Conservation (phyloP, 2,888 invertebrate species). For the Synergus itoensis region DNA sequence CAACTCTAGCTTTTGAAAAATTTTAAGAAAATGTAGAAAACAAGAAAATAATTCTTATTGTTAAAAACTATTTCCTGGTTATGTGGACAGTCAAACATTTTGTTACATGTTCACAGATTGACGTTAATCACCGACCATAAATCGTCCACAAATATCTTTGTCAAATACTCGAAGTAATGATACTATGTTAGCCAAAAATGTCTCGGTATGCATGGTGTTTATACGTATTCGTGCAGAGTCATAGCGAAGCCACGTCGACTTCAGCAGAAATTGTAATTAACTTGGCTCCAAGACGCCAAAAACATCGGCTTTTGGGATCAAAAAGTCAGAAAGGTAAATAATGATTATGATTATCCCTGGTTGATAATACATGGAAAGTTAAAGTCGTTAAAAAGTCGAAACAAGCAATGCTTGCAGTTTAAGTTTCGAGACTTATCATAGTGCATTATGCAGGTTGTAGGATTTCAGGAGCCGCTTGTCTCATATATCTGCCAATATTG, state of each 20-base stretch:
- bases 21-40: no score
- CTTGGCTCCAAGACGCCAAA: neutral
- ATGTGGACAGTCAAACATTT: no score
- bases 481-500: neutral
- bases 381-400: neutral
- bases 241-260: neutral
- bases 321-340: neutral
- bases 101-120: neutral
- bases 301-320: constrained; percentile 10
- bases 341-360: neutral
- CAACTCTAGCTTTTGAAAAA: neutral
- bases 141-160: neutral
- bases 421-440: neutral
- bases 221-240: neutral
- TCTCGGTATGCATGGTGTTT: neutral
- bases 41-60: no score
- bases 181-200: constrained; percentile 4
- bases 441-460: neutral
- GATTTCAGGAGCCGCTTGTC: neutral
- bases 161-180: neutral
- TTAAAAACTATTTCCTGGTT: no score
- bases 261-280: neutral
- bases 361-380: constrained; percentile 5
- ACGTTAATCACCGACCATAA: neutral
- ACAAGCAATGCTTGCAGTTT: neutral